A percentile compares a stretch with the other conserved stretches of the same genome.
Conservation (phyloP, 2,113 vertebrate genomes). For the Hippotragus niger region DNA sequence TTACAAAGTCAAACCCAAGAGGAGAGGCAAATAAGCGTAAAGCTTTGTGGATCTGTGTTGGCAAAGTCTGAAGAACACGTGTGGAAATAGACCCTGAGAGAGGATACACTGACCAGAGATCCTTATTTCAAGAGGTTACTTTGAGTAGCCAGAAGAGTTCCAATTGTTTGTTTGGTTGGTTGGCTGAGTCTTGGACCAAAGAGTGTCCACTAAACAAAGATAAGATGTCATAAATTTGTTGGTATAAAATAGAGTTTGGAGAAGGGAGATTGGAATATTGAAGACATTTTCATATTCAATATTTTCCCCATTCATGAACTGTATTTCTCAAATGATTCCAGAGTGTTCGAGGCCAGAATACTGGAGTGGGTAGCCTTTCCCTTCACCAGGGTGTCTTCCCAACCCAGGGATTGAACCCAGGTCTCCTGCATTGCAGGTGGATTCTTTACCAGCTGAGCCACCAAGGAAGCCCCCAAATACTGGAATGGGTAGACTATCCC, state of each 20-base stretch:
- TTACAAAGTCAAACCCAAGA: background rate
- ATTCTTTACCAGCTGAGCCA: background rate
- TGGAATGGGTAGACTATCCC: background rate
- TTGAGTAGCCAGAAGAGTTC: background rate
- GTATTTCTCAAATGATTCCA: background rate
- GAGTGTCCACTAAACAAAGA: background rate
- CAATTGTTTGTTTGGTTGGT: background rate
- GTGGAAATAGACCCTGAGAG: background rate
- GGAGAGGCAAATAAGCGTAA: background rate
- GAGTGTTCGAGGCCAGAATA: background rate
- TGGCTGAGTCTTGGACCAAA: background rate
- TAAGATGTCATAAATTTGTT: background rate
- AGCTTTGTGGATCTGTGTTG: background rate
- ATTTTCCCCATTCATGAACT: background rate
- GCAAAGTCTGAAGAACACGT: background rate
- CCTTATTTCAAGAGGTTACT: background rate
- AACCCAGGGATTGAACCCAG: background rate
- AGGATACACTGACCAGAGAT: background rate
- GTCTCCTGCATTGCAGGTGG: background rate
- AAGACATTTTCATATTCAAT: background rate
- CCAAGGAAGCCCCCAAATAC: background rate
- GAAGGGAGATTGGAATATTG: background rate
- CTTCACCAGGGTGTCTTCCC: background rate
- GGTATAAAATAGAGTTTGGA: background rate
- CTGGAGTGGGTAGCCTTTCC: background rate